Percentiles rank a stretch among this genome's conserved stretches.
These are phyloP conservation scores for Ophraella communa DNA, from an alignment of 2,888 invertebrate genomes.

Conservation along the genomic window DNA sequence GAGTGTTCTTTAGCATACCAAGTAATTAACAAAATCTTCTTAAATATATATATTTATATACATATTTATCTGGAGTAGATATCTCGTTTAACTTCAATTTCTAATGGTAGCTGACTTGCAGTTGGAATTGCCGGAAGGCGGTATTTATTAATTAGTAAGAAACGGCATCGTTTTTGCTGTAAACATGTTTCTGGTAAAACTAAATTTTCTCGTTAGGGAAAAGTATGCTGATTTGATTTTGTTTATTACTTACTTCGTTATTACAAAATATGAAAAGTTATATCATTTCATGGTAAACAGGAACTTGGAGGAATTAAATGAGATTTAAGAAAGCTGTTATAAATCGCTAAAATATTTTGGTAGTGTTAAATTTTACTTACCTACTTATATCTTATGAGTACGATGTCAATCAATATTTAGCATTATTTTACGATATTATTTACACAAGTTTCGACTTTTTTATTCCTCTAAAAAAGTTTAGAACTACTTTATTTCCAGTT, in stretches of 20 bases:
- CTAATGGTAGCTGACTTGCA: conserved; percentile 50
- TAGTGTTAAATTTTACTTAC: too few species aligned
- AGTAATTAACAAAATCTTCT: conserved; percentile 47
- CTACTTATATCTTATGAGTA: too few species aligned
- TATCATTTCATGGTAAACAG: too few species aligned
- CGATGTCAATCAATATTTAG: too few species aligned
- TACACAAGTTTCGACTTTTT: too few species aligned
- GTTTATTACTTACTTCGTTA: conserved; percentile 42
- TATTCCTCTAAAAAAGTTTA: too few species aligned
- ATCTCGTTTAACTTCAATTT: conserved; percentile 54
- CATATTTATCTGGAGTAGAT: conserved; percentile 54
- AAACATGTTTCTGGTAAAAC: conserved; percentile 57
- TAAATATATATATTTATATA: conserved; percentile 38
- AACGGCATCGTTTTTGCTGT: conserved; percentile 39
- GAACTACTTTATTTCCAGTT: too few species aligned
- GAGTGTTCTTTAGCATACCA: conserved; percentile 22
- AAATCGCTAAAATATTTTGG: too few species aligned
- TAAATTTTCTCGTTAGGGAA: conserved; percentile 55
- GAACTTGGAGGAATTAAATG: too few species aligned
- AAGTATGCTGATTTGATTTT: conserved; percentile 54
- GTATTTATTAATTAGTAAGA: conserved; percentile 53
- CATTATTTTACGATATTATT: too few species aligned
- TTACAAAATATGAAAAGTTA: too few species aligned
- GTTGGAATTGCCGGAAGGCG: conserved; percentile 47
- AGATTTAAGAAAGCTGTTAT: too few species aligned